A percentile compares a stretch with the other conserved stretches of the same genome.
Evolutionary conservation across 2,113 vertebrate species (phyloP).

Genomic region (Eretmodus cyanostictus): DNA sequence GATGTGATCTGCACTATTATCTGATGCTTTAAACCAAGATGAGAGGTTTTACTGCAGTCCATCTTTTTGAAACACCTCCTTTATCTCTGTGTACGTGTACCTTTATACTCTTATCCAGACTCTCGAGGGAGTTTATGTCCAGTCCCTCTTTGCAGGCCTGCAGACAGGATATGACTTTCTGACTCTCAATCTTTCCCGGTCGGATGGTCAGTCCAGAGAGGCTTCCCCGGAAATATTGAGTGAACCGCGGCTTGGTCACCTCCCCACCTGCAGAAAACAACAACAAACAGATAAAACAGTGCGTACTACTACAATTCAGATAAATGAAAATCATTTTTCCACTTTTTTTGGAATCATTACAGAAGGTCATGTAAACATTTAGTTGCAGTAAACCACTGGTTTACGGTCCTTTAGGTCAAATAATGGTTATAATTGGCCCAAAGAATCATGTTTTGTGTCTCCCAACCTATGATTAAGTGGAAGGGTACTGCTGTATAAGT

Average conservation of each 20-base stretch:
- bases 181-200: conserved; percentile 94
- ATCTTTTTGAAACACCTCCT: not conserved
- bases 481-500: not conserved
- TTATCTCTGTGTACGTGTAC: conserved; percentile 49
- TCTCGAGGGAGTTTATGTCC: conserved; percentile 93
- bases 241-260: conserved; percentile 88
- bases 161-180: conserved; percentile 96
- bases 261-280: conserved; percentile 81
- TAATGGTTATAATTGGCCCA: not conserved
- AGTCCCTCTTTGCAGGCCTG: conserved; percentile 97
- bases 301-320: not conserved
- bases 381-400: not conserved
- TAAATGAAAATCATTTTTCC: not conserved
- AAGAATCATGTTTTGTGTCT: not conserved
- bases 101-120: conserved; percentile 91
- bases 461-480: not conserved
- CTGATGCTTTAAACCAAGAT: not conserved
- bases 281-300: not conserved
- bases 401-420: not conserved
- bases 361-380: not conserved
- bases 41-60: not conserved
- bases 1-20: not conserved
- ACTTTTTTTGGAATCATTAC: not conserved
- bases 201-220: conserved; percentile 91
- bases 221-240: conserved; percentile 93